A percentile compares a stretch with the other conserved stretches of the same genome.
phyloP scores from a whole-genome alignment of 2,888 invertebrate species.

The Ariolimax columbianus region DNA sequence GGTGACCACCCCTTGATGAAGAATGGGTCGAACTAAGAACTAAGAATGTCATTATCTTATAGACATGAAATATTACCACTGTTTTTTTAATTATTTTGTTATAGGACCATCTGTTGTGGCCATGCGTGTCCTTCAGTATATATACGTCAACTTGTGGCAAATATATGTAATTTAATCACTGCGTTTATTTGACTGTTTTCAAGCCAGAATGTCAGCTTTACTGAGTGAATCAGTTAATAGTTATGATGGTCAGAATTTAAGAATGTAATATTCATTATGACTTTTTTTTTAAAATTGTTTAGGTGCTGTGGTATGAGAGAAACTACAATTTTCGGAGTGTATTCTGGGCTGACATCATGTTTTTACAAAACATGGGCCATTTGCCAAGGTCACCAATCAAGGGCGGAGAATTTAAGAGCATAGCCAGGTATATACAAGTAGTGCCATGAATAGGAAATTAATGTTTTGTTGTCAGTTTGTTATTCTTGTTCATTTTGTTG shows the following conservation, averaged over 20 bases:
- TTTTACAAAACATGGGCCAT: constrained; percentile 40
- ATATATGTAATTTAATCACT: too few relatives aligned
- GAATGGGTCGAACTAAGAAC: too few relatives aligned
- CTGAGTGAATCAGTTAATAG: too few relatives aligned
- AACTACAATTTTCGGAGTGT: constrained; percentile 66
- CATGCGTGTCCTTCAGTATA: too few relatives aligned
- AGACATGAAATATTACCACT: background rate
- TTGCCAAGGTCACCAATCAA: background rate
- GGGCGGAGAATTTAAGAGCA: constrained; percentile 64
- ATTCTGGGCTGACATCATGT: constrained; percentile 64
- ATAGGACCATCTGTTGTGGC: too few relatives aligned
- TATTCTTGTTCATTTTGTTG: too few relatives aligned
- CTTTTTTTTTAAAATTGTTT: background rate
- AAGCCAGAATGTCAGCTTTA: too few relatives aligned
- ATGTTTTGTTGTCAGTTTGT: background rate
- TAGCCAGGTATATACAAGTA: constrained; percentile 61
- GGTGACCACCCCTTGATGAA: too few relatives aligned
- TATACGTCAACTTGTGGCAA: too few relatives aligned
- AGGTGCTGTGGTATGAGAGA: constrained; percentile 87
- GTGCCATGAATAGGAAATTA: background rate
- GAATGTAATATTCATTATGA: background rate
- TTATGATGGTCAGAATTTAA: too few relatives aligned
- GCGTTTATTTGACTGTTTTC: too few relatives aligned
- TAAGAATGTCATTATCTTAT: background rate
- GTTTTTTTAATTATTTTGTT: background rate